These are phyloP conservation scores for Mormyrops boulengeri DNA, from an alignment of 2,797 vertebrate species.

Conservation along the genomic window DNA sequence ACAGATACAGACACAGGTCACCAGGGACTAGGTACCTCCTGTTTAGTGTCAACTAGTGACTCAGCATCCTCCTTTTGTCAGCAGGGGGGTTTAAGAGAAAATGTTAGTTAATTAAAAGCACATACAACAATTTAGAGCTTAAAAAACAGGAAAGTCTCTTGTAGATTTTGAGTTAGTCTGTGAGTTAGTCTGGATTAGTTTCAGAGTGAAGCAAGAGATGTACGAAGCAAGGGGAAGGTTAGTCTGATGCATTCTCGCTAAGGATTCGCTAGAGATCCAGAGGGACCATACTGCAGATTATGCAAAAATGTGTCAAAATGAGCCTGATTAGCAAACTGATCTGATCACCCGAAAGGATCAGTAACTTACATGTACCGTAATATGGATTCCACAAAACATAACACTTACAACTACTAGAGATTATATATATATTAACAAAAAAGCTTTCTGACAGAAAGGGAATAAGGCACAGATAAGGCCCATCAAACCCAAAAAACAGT, in stretches of 20 bases:
- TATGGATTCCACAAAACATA: neutral
- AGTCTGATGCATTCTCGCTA: neutral
- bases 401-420: neutral
- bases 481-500: neutral
- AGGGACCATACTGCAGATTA: neutral
- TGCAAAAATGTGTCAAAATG: neutral
- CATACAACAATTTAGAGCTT: slow-evolving; percentile 14
- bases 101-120: slow-evolving; percentile 29
- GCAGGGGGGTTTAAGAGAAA: slow-evolving; percentile 48
- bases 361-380: neutral
- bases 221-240: neutral
- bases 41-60: slow-evolving; percentile 59
- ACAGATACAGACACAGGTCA: slow-evolving; percentile 31
- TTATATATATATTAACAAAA: neutral
- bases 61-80: slow-evolving; percentile 61
- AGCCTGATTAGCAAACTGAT: neutral
- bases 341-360: neutral
- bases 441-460: neutral
- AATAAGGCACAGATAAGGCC: neutral
- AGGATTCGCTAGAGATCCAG: neutral
- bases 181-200: slow-evolving; percentile 1
- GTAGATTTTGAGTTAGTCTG: neutral
- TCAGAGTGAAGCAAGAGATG: neutral
- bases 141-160: slow-evolving; percentile 18
- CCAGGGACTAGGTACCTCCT: slow-evolving; percentile 63